A percentile compares a stretch with the other conserved stretches of the same genome.
Evolutionary conservation across 2,888 invertebrate genomes (phyloP).

Genomic region (Drosophila longiperda): DNA sequence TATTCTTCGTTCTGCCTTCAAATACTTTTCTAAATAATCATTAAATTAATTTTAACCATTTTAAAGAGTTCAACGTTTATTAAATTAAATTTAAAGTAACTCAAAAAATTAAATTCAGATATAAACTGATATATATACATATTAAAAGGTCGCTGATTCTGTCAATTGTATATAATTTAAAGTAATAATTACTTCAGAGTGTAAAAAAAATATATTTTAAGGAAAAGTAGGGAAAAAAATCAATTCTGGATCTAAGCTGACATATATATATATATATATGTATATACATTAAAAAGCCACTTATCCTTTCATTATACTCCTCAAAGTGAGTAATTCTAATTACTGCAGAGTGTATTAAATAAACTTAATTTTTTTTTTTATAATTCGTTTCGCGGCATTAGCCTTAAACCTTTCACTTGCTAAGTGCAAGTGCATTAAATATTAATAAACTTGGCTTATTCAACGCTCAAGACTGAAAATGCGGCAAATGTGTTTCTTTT

Average conservation of each 20-base stretch:
- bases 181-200: not conserved
- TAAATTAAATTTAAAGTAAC: not conserved
- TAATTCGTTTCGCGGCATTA: not conserved
- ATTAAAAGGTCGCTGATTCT: not conserved
- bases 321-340: not conserved
- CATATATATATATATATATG: not conserved
- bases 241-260: not conserved
- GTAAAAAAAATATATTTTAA: not conserved
- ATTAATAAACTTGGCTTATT: not conserved
- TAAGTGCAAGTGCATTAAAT: slow-evolving; percentile 1
- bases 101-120: not conserved
- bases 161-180: not conserved
- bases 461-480: not conserved
- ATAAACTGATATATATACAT: not conserved
- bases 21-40: not conserved
- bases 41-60: not conserved
- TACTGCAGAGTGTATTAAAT: not conserved
- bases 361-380: not conserved
- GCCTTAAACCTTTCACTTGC: not conserved
- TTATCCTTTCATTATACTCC: not conserved
- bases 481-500: not conserved
- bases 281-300: not conserved
- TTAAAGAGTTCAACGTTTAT: no score
- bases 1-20: not conserved
- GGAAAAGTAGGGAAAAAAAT: no score